These are phyloP conservation scores for Eriocheir sinensis DNA, from an alignment of 1,140 invertebrate species.

Conservation along the genomic window DNA sequence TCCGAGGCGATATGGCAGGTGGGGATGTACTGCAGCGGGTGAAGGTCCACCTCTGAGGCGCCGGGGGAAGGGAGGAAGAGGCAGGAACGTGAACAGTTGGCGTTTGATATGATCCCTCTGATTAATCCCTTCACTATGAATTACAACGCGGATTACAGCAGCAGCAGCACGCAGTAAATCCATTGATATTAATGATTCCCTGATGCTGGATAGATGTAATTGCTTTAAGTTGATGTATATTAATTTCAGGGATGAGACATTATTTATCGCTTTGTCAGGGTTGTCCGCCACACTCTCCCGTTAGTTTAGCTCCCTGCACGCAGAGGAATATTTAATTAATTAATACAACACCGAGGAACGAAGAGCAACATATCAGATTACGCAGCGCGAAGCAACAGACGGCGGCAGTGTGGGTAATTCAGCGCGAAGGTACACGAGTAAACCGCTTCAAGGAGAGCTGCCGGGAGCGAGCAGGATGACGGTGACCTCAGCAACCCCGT, in stretches of 20 bases:
- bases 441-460: too few relatives aligned
- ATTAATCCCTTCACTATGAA: neutral
- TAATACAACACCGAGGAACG: too few relatives aligned
- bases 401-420: too few relatives aligned
- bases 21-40: constrained; percentile 62
- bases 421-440: too few relatives aligned
- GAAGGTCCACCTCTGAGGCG: constrained; percentile 61
- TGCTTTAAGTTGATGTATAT: neutral
- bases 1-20: constrained; percentile 54
- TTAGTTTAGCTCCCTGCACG: too few relatives aligned
- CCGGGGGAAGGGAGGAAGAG: too few relatives aligned
- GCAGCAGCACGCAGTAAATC: neutral
- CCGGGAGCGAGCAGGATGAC: too few relatives aligned
- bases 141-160: neutral
- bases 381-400: too few relatives aligned
- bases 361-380: too few relatives aligned
- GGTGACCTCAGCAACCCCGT: too few relatives aligned
- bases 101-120: neutral
- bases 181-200: neutral
- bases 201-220: neutral
- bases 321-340: too few relatives aligned
- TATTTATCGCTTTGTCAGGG: neutral
- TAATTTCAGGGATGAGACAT: neutral
- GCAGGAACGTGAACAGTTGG: neutral
- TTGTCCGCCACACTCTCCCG: neutral